Percentiles rank a stretch among this genome's conserved stretches.
These are phyloP conservation scores for Periplaneta americana DNA, from an alignment of 1,140 invertebrate genomes.

Conservation along the genomic window DNA sequence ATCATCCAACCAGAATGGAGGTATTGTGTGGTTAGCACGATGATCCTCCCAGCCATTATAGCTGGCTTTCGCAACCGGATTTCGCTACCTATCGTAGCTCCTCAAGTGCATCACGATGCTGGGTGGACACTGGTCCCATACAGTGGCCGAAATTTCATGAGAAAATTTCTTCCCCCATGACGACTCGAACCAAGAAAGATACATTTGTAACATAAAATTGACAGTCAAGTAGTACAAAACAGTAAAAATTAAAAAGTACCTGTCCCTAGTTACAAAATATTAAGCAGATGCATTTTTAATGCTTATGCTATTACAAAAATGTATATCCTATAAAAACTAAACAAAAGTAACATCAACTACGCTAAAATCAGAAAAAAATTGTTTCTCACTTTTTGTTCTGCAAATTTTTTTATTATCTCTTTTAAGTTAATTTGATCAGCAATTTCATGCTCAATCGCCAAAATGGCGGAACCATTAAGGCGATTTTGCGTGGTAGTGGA, in stretches of 20 bases:
- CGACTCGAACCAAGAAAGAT: too few species aligned
- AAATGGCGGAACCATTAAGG: not conserved
- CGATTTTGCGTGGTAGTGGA: constrained; percentile 1
- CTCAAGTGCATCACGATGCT: too few species aligned
- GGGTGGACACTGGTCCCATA: too few species aligned
- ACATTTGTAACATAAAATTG: not conserved
- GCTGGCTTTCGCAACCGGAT: too few species aligned
- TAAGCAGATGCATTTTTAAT: not conserved
- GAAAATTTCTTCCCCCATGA: too few species aligned
- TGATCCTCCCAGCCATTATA: too few species aligned
- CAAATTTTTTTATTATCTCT: constrained; percentile 1
- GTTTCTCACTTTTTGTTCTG: not conserved
- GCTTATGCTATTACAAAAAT: not conserved
- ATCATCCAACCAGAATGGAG: too few species aligned
- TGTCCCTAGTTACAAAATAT: not conserved
- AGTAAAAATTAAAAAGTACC: not conserved
- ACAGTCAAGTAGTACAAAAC: constrained; percentile 1
- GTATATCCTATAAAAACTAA: not conserved
- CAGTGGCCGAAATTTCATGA: too few species aligned
- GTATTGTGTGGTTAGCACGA: too few species aligned
- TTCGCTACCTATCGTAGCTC: too few species aligned
- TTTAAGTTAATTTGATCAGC: not conserved
- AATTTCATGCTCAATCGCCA: constrained; percentile 8
- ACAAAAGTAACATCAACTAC: not conserved
- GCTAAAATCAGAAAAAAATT: not conserved